A percentile compares a stretch with the other conserved stretches of the same genome.
Evolutionary conservation across 2,888 invertebrate genomes (phyloP).

Genomic region (Arctia plantaginis): DNA sequence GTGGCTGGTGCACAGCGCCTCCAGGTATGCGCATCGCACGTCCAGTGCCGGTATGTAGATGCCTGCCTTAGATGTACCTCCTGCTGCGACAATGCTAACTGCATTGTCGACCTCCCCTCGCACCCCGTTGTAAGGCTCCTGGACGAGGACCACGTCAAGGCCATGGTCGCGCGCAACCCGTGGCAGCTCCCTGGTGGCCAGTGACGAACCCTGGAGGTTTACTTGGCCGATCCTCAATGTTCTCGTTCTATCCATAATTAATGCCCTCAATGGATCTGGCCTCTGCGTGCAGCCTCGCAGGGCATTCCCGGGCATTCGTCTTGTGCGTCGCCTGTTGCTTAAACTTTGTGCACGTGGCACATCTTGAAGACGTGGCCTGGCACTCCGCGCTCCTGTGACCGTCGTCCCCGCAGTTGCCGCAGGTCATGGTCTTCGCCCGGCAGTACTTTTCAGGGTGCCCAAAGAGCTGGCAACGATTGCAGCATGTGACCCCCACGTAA

Average conservation of each 20-base stretch:
- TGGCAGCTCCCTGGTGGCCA: conserved; percentile 42
- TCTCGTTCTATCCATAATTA: too few relatives aligned
- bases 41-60: fast-evolving
- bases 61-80: not conserved
- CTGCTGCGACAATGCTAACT: fast-evolving
- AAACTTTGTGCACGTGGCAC: conserved; percentile 50
- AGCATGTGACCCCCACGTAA: conserved; percentile 37
- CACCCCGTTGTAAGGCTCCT: conserved; percentile 38
- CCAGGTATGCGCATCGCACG: not conserved
- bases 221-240: conserved; percentile 35
- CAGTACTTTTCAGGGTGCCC: conserved; percentile 56
- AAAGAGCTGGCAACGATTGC: conserved; percentile 53
- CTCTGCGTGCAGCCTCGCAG: conserved; percentile 18
- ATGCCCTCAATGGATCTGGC: too few relatives aligned
- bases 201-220: conserved; percentile 36
- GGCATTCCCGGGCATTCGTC: conserved; percentile 37
- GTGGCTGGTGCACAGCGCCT: not conserved
- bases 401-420: conserved; percentile 41
- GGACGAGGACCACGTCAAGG: conserved; percentile 42
- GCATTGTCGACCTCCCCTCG: not conserved
- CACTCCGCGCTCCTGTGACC: conserved; percentile 39
- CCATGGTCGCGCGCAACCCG: conserved; percentile 19
- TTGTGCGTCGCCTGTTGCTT: conserved; percentile 22
- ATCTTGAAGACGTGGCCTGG: not conserved
- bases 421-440: conserved; percentile 15